A percentile compares a stretch with the other conserved stretches of the same genome.
Conservation (phyloP, 2,113 vertebrate species). For the Ranitomeya imitator region DNA sequence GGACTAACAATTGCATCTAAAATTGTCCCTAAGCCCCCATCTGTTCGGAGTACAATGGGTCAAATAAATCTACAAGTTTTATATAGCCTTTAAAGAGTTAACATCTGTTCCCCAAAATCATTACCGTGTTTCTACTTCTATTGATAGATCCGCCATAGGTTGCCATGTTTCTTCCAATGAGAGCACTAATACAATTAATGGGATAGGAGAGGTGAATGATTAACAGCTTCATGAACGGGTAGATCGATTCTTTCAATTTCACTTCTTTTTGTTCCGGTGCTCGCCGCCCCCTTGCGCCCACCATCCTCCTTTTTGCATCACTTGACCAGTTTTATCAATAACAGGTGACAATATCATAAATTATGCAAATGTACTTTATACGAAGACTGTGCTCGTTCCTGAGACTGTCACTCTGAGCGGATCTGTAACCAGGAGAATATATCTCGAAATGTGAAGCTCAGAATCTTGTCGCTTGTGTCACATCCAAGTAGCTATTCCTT, state of each 20-base stretch:
- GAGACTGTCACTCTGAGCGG: neutral
- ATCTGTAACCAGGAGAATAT: neutral
- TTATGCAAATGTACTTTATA: neutral
- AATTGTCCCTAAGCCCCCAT: too few species aligned
- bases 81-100: neutral
- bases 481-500: constrained; percentile 32
- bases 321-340: neutral
- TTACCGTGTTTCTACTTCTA: neutral
- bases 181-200: neutral
- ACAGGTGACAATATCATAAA: neutral
- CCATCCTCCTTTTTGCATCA: neutral
- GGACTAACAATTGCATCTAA: too few species aligned
- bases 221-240: neutral
- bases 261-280: constrained; percentile 3
- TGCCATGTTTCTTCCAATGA: neutral
- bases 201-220: neutral
- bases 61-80: neutral
- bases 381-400: neutral
- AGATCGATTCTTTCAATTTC: constrained; percentile 30
- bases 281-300: neutral
- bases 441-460: constrained; percentile 16
- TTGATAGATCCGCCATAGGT: neutral
- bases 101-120: neutral
- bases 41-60: neutral
- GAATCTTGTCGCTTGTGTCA: constrained; percentile 17